Evolutionary conservation across 2,113 vertebrate species (phyloP), one percentile per base, ranked within the genome.

Genomic region (Cyprinodon brontotheroides): DNA sequence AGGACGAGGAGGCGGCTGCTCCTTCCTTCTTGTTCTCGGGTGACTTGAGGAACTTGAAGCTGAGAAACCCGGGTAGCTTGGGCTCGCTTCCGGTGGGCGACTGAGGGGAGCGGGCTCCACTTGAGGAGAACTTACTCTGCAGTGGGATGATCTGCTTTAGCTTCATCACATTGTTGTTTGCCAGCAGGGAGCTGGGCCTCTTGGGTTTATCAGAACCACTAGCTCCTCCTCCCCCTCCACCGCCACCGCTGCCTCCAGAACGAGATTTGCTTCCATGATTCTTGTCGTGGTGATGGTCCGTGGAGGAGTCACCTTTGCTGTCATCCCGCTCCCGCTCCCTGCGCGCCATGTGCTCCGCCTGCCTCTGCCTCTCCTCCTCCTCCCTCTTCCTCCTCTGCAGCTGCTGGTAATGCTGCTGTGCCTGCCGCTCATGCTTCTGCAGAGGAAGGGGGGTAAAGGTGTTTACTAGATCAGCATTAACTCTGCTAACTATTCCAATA

Each of bases 81-180:
- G 96, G 96, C 78, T 98, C 97, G 0, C 79, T 94, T 63, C 95
- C 93, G 0, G 96, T 97, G 72, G 97, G 97, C 0, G 97, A 98
- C 87, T 97, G 95, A 0, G 96, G 95, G 15, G 95, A 96, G 74
- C 96, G 95, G 8, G 95, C 85, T 0, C 94, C 84, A 0, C 95
- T 91, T 0, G 97, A 96, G 79, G 97, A 94, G 86, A 98, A 97
- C 86, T 96, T 96, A 75, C 95, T 95, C 93, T 99, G 97, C 81
- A 99, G 85, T 0, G 97, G 97, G 89, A 99, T 98, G 91, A 98
- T 98, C 93, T 99, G 97, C 86, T 98, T 98, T 61, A 99, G 93
- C 91, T 97, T 97, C 95, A 99, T 94, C 86, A 99, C 97, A 1
- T 98, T 98, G 85, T 98, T 98, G 90, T 96, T 96, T n/a, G 96